Base-by-base conservation (phyloP, 2,113 vertebrate species). In the Corythaixoides concolor region DNA sequence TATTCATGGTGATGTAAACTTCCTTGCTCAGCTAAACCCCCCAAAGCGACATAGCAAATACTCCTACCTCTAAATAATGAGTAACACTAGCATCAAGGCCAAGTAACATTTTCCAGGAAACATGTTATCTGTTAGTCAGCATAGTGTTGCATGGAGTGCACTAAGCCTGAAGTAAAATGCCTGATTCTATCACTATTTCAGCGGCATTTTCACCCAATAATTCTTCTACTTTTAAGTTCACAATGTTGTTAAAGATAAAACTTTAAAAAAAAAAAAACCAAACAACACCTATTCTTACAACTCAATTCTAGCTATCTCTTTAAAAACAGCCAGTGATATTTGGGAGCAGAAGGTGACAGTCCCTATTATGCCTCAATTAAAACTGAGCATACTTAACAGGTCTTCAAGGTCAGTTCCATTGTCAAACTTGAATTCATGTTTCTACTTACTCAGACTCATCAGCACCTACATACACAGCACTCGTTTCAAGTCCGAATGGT, bases 41-140 rank as follows among this genome's bases (percentile, higher is more conserved):
- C 1, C 6, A 45, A 67, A 39, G 28, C 35, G 35, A 72, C 24
- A 56, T 2, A 75, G 68, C n/a, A 94, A 94, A 68, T 85, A 69
- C 52, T 90, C n/a, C 64, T 85, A 49, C 56, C 30, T 82, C 69
- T 55, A 79, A 75, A 78, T 68, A 89, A 73, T 43, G 32, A 2
- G 6, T 88, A 91, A 88, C 74, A 53, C 45, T 12, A 88, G 27
- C 43, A 75, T n/a, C 64, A 72, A 66, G 47, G 80, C 70, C 62
- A 94, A 72, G 33, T 50, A 91, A 91, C 33, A 12, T 91, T 91
- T 93, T 58, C 81, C 64, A 95, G 53, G 64, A 89, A 92, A 70
- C 16, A 23, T 4, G 2, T 28, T 87, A 63, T 49, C 49, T 55
- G 23, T 78, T 92, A 80, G 50, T 77, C 83, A 90, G 30, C 76